Percentiles rank a stretch among this genome's conserved stretches.
Conservation (phyloP, 2,113 vertebrate species). For the Grammomys dolichurus region DNA sequence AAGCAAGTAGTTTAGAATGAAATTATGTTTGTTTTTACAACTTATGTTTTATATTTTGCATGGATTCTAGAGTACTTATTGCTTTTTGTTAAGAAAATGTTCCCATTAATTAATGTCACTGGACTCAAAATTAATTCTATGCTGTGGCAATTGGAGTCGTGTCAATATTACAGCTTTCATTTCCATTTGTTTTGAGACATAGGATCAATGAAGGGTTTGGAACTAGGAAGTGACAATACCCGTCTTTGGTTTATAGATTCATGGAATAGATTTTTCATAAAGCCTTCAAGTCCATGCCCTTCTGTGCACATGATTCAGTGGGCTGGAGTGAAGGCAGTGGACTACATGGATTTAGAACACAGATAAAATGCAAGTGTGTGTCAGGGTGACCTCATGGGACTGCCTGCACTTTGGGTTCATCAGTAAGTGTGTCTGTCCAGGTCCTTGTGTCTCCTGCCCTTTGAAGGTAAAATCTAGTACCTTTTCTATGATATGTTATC, state of each 20-base stretch:
- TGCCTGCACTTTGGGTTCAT: background rate
- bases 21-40: background rate
- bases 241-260: slow-evolving; percentile 1
- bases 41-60: background rate
- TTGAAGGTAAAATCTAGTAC: background rate
- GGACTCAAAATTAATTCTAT: background rate
- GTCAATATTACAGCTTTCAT: background rate
- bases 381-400: background rate
- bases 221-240: background rate
- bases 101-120: background rate
- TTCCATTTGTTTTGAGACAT: background rate
- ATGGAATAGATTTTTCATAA: background rate
- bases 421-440: background rate
- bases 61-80: background rate
- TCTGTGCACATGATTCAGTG: background rate
- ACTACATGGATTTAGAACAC: background rate
- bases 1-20: background rate
- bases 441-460: background rate
- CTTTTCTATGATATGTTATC: background rate
- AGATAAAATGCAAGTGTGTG: background rate
- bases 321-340: background rate
- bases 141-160: background rate
- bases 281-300: background rate
- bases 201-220: background rate
- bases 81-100: slow-evolving; percentile 1